phyloP scores from a whole-genome alignment of 1,140 invertebrate genomes.

The Berghia stephanieae region DNA sequence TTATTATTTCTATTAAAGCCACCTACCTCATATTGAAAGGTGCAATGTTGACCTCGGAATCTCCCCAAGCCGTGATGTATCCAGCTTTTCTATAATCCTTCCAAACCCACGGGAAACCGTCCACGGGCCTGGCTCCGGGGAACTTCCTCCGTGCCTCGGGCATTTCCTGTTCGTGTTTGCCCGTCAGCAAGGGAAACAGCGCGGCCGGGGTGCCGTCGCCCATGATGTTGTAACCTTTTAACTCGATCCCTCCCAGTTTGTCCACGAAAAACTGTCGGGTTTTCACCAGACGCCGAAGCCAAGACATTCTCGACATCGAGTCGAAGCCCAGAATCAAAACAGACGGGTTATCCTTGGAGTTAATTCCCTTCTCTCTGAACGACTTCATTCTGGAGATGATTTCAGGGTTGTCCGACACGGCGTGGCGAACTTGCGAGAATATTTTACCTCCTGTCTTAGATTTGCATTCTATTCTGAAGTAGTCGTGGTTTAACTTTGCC shows the following conservation, averaged over 20 bases:
- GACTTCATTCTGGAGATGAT: conserved; percentile 17
- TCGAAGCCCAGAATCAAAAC: conserved; percentile 91
- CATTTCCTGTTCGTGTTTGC: conserved; percentile 79
- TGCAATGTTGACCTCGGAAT: too few species aligned
- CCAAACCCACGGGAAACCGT: too few species aligned
- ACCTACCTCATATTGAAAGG: too few species aligned
- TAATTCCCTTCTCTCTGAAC: background rate
- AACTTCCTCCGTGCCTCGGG: too few species aligned
- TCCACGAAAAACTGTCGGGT: conserved; percentile 81
- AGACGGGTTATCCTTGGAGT: conserved; percentile 70
- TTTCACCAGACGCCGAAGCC: conserved; percentile 84
- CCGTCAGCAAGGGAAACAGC: conserved; percentile 88
- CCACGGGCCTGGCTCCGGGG: too few species aligned
- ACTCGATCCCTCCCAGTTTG: conserved; percentile 74
- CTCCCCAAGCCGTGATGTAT: too few species aligned
- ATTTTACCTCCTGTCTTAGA: too few species aligned
- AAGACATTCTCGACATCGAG: conserved; percentile 86
- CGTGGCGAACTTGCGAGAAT: conserved; percentile 53
- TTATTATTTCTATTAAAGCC: too few species aligned
- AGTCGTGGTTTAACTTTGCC: conserved; percentile 42
- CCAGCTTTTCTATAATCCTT: too few species aligned
- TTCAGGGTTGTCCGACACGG: conserved; percentile 43
- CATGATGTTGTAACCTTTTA: conserved; percentile 90
- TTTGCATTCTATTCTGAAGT: too few species aligned
- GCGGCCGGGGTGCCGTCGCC: conserved; percentile 95